Percentiles rank a stretch among this genome's conserved stretches.
These are phyloP conservation scores for Crematogaster levior DNA, from an alignment of 2,888 invertebrate species.

Conservation along the genomic window DNA sequence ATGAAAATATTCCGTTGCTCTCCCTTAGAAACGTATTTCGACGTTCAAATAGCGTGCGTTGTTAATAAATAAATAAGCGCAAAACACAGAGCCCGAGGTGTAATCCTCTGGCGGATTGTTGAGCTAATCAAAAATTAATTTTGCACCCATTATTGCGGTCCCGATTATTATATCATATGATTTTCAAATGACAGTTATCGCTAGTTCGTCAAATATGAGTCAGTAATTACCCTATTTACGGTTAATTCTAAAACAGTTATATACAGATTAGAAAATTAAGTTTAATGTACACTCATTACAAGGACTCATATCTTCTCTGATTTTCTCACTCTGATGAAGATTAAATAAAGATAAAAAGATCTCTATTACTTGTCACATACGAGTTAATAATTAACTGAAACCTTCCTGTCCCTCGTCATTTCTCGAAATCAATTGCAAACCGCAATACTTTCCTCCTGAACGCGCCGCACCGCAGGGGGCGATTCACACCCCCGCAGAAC, in stretches of 20 bases:
- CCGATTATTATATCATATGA: slow-evolving; percentile 22
- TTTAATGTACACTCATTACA: not conserved
- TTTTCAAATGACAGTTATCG: slow-evolving; percentile 20
- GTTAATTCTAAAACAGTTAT: not conserved
- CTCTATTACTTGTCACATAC: too few species aligned
- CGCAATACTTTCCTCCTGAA: slow-evolving; percentile 52
- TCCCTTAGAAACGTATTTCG: slow-evolving; percentile 35
- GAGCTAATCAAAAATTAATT: slow-evolving; percentile 41
- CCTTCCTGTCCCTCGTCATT: slow-evolving; percentile 18
- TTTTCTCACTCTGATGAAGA: not conserved
- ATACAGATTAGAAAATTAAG: slow-evolving; percentile 15
- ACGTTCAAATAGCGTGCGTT: slow-evolving; percentile 15
- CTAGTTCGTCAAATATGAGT: not conserved
- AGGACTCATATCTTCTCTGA: not conserved
- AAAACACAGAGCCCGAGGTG: not conserved
- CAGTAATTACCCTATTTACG: slow-evolving; percentile 2
- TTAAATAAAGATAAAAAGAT: not conserved
- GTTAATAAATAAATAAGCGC: slow-evolving; percentile 34
- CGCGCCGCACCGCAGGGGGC: slow-evolving; percentile 57
- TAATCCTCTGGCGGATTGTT: slow-evolving; percentile 19
- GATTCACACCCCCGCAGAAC: slow-evolving; percentile 20
- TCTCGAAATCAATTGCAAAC: slow-evolving; percentile 43
- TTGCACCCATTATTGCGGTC: slow-evolving; percentile 12
- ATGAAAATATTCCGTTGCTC: slow-evolving; percentile 39
- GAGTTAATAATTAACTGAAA: slow-evolving; percentile 30